Evolutionary conservation across 1,140 invertebrate genomes (phyloP), one percentile per base, ranked within the genome.

Genomic region (Drosophila prosaltans): DNA sequence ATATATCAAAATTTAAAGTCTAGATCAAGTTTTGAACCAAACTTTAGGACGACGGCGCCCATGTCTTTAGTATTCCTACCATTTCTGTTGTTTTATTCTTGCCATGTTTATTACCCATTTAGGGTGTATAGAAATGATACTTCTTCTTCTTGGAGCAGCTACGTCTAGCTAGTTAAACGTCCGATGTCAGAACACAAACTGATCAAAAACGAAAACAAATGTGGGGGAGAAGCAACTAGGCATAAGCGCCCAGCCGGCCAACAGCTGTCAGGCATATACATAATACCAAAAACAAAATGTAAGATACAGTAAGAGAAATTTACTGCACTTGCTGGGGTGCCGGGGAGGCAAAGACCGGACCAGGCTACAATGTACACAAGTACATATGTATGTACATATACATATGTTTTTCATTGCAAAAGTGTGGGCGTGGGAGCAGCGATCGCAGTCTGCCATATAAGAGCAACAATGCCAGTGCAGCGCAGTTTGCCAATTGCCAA

Each of bases 21-120:
- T n/a, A n/a, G n/a, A n/a, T n/a, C n/a, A n/a, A n/a, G n/a, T n/a
- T 16, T 16, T 16, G 16, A 16, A 16, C 16, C 16, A 16, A 16
- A 16, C 16, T 16, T 16, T 16, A 16, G 16, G 16, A 16, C 16
- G 16, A 16, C 6, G n/a, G 62, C 61, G 45, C 21, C 45, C 45
- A 51, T 43, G 30, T 36, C n/a, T 39, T 4, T 16, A 41, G 16
- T 59, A 36, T 69, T 65, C 78, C 60, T 86, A 86, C 83, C 85
- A 48, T 54, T 61, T 60, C 69, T 36, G 59, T 3, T 21, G n/a
- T 69, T 36, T 89, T 36, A 2, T 3, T 36, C 32, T 36, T 89
- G 58, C 60, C 66, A 2, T 68, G 36, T 45, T 78, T 88, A 69
- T 88, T 88, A 48, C 83, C 83, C 83, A 88, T 88, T 75, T 24